Base-by-base conservation (phyloP, 2,113 vertebrate genomes). In the Halichoerus grypus region DNA sequence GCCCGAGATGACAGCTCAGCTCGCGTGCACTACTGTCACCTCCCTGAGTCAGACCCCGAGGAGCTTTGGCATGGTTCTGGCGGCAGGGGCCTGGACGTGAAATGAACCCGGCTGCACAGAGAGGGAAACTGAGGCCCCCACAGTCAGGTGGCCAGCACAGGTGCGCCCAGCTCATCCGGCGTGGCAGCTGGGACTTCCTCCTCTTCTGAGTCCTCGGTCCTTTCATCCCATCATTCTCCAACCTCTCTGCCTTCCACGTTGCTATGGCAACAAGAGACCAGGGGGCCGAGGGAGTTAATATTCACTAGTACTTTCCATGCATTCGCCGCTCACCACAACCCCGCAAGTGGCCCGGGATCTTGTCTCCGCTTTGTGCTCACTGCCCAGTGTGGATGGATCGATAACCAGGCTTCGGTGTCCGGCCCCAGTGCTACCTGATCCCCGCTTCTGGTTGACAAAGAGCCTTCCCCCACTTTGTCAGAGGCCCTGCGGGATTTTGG, bases 351-450 rank as follows among this genome's bases (percentile, higher is more conserved):
- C 67, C 8, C 0, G 1, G 46, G 63, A 24, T 88, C 85, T 76
- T 13, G 24, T 28, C 53, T 33, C 28, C 0, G 0, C 0, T 0
- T 10, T 5, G 1, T 0, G 4, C 28, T 63, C 8, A 0, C 24
- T 9, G 55, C 53, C 53, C 36, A 3, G 14, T 6, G 9, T 14
- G 51, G 55, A 10, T 13, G 3, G 14, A 16, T 67, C 5, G 57
- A 39, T 18, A 3, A 33, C 16, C 13, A 24, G 53, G 74, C 2
- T 7, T 5, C 4, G 4, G 24, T 53, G n/a, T 69, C 80, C 28
- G 77, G 33, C 31, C 46, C 46, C 46, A 46, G 46, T 46, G 46
- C 7, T 9, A 46, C 46, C 46, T 7, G 7, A 7, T 46, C 22
- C 69, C 28, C 18, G 28, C 4, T 7, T 69, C 26, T 21, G 33